Evolutionary conservation across 1,140 invertebrate genomes (phyloP).

Genomic region (Drosophila orena): DNA sequence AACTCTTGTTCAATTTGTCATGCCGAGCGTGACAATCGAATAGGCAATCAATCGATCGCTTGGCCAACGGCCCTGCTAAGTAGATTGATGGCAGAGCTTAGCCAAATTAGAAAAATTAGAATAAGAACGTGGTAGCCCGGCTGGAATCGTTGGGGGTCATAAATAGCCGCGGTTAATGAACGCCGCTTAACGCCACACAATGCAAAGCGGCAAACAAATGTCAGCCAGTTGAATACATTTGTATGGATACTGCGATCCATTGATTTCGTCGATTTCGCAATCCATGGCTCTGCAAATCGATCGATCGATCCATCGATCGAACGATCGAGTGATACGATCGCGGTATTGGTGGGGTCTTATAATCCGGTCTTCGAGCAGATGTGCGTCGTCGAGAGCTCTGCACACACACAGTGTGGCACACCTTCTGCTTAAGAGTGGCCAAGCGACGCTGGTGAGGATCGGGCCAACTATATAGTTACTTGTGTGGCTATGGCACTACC

Average conservation of each 20-base stretch:
- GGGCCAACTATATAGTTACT: constrained; percentile 25
- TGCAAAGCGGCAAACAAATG: constrained; percentile 43
- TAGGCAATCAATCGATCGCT: constrained; percentile 34
- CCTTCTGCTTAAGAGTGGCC: constrained; percentile 34
- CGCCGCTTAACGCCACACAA: constrained; percentile 45
- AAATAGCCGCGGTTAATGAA: constrained; percentile 67
- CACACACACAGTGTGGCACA: constrained; percentile 32
- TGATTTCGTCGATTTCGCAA: constrained; percentile 56
- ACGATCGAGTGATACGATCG: constrained; percentile 12
- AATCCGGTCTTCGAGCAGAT: constrained; percentile 33
- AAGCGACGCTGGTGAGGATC: constrained; percentile 1
- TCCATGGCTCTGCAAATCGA: constrained; percentile 22
- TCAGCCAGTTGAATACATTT: constrained; percentile 42
- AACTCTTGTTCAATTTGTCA: constrained; percentile 67
- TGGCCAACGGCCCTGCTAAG: constrained; percentile 38
- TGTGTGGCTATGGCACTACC: constrained; percentile 27
- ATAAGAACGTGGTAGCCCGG: constrained; percentile 59
- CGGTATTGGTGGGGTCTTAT: constrained; percentile 1
- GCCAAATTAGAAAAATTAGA: constrained; percentile 77
- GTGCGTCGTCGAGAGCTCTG: constrained; percentile 37
- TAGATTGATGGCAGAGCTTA: constrained; percentile 62
- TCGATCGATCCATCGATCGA: constrained; percentile 27
- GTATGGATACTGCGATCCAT: constrained; percentile 49
- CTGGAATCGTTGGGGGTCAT: constrained; percentile 60
- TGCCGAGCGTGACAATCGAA: constrained; percentile 62